These are phyloP conservation scores for Drosophila baimaii DNA, from an alignment of 1,140 invertebrate genomes.

Conservation along the genomic window DNA sequence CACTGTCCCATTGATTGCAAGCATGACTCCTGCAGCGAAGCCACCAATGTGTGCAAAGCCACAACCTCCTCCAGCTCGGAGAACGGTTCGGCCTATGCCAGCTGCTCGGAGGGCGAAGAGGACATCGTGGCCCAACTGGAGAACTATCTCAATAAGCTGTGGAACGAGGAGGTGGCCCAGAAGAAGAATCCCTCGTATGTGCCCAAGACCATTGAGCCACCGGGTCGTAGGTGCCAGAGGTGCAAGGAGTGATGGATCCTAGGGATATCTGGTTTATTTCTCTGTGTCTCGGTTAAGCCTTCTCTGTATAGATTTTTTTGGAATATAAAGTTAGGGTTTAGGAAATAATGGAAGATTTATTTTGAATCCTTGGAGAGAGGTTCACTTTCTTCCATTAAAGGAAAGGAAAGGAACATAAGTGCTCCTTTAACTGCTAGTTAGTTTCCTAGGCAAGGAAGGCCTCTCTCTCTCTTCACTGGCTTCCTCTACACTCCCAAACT, in stretches of 20 bases:
- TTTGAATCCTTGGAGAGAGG: too few species aligned
- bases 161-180: conserved; percentile 66
- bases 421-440: too few species aligned
- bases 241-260: conserved; percentile 33
- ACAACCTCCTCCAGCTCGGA: conserved; percentile 16
- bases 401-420: too few species aligned
- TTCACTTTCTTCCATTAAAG: too few species aligned
- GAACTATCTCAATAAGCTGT: conserved; percentile 63
- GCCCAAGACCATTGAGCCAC: conserved; percentile 4
- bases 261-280: not conserved
- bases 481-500: not conserved
- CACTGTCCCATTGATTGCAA: conserved; percentile 70
- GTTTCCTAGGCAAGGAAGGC: not conserved
- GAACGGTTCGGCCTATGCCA: conserved; percentile 28
- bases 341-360: too few species aligned
- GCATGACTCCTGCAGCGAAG: conserved; percentile 48
- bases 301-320: conserved; percentile 7
- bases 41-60: conserved; percentile 44
- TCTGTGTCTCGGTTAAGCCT: not conserved
- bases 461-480: not conserved
- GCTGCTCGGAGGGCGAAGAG: conserved; percentile 39
- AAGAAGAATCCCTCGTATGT: conserved; percentile 42
- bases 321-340: not conserved
- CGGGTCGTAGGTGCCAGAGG: conserved; percentile 12
- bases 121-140: conserved; percentile 62